Conservation (phyloP, 1,140 invertebrate species). For the Zaprionus davidi region DNA sequence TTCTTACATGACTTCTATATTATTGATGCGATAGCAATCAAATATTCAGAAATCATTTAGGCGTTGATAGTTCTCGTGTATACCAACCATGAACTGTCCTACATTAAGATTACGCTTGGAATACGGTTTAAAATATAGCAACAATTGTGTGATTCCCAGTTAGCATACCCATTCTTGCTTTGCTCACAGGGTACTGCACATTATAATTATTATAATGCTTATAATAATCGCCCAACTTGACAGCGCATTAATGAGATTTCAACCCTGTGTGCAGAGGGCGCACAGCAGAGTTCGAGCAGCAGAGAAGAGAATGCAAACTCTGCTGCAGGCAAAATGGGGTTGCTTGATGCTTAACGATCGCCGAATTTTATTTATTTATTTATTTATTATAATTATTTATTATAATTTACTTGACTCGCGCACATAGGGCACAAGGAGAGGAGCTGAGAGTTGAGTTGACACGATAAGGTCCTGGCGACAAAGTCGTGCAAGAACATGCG, state of each 20-base stretch:
- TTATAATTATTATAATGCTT: slow-evolving; percentile 52
- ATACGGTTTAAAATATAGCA: too few species aligned
- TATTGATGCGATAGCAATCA: too few species aligned
- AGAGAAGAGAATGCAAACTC: neutral
- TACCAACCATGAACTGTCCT: too few species aligned
- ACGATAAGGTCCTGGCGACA: neutral
- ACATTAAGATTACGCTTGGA: too few species aligned
- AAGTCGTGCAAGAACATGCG: neutral
- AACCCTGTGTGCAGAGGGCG: slow-evolving; percentile 42
- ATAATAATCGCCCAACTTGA: slow-evolving; percentile 52
- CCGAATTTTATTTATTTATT: slow-evolving; percentile 42
- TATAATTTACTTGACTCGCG: slow-evolving; percentile 44
- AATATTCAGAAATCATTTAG: too few species aligned
- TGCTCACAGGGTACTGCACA: slow-evolving; percentile 3
- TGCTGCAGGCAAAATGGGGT: slow-evolving; percentile 20
- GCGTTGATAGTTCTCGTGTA: too few species aligned
- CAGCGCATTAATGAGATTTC: slow-evolving; percentile 65
- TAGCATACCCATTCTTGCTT: neutral
- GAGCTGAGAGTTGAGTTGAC: neutral
- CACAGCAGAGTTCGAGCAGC: neutral
- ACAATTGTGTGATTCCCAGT: neutral
- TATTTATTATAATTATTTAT: slow-evolving; percentile 56
- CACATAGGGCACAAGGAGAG: slow-evolving; percentile 29
- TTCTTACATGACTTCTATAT: too few species aligned
- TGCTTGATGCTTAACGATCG: slow-evolving; percentile 14